phyloP scores from a whole-genome alignment of 2,888 invertebrate genomes.

The Andrena haemorrhoa region DNA sequence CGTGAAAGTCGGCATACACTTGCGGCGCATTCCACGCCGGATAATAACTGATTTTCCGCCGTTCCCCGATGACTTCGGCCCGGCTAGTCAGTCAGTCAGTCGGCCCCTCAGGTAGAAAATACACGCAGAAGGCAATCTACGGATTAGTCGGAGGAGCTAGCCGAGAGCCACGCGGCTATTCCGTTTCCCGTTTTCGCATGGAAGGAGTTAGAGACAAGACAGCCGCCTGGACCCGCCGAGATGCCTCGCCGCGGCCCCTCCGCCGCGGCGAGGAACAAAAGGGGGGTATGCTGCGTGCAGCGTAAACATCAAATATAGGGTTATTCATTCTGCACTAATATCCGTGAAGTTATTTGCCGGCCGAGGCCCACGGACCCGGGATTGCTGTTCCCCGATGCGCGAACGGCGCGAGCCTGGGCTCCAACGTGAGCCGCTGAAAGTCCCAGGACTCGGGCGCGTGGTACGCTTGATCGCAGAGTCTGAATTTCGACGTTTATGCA shows the following conservation, averaged over 20 bases:
- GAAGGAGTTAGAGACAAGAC: conserved; percentile 52
- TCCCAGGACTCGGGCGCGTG: neutral
- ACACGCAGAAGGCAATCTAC: conserved; percentile 76
- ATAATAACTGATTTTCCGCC: conserved; percentile 74
- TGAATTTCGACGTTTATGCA: too few relatives aligned
- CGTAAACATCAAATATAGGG: conserved; percentile 33
- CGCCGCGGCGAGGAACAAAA: conserved; percentile 42
- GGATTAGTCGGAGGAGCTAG: conserved; percentile 70
- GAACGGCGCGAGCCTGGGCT: conserved; percentile 10
- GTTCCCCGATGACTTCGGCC: conserved; percentile 53
- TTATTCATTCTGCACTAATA: conserved; percentile 59
- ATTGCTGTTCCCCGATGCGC: conserved; percentile 19
- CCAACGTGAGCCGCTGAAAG: neutral
- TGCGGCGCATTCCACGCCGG: conserved; percentile 62
- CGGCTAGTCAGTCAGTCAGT: conserved; percentile 70
- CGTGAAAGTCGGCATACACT: conserved; percentile 63
- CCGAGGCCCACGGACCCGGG: neutral
- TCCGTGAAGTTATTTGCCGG: conserved; percentile 54
- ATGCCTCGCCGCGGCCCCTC: conserved; percentile 11
- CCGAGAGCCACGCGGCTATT: conserved; percentile 13
- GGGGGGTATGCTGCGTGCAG: conserved; percentile 1
- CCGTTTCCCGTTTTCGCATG: conserved; percentile 48
- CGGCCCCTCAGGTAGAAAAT: conserved; percentile 74
- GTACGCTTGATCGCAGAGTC: too few relatives aligned
- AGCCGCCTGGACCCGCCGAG: neutral